Base-by-base conservation (phyloP, 2,113 vertebrate species). In the Lynx canadensis region DNA sequence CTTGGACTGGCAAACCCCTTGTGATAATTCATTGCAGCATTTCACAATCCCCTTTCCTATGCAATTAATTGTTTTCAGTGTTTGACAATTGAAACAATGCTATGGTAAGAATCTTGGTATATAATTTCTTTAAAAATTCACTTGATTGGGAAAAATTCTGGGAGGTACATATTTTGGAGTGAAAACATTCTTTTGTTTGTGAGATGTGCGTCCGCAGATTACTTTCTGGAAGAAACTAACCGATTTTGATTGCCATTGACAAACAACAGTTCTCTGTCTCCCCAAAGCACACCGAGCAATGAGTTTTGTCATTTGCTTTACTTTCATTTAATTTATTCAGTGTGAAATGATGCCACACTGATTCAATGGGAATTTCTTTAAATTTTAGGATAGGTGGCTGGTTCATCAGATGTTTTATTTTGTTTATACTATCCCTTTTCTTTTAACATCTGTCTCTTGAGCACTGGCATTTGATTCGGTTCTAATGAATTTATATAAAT, bases 361-460 rank as follows among this genome's bases (percentile, higher is more conserved):
- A 93, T 78, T 89, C 10, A 18, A 33, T 41, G 73, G 60, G 29
- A 57, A 88, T 92, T 92, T 94, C 60, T 96, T 97, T 66, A 81
- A 66, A 29, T 89, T 94, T 88, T 29, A 80, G 48, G 83, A 76
- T 65, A 93, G 0, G 7, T 63, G 11, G 1, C 78, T 80, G 13
- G 15, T 66, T 83, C 13, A 25, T 60, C 41, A 71, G 10, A 55
- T 45, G 11, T 41, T 90, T 74, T 7, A 48, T 79, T 84, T 82
- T 27, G 36, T 81, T 87, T 69, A 36, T 55, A 13, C 33, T 1
- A 71, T 29, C 15, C 4, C 11, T 31, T 90, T 84, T 48, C 25
- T 76, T 88, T 52, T 29, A 52, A 48, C 16, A 36, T 84, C 33
- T 94, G 19, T 86, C 16, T 60, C 16, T 48, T 68, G 45, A 82